Percentiles rank a stretch among this genome's conserved stretches.
phyloP scores from a whole-genome alignment of 2,888 invertebrate genomes.

The Cheilosia pagana region DNA sequence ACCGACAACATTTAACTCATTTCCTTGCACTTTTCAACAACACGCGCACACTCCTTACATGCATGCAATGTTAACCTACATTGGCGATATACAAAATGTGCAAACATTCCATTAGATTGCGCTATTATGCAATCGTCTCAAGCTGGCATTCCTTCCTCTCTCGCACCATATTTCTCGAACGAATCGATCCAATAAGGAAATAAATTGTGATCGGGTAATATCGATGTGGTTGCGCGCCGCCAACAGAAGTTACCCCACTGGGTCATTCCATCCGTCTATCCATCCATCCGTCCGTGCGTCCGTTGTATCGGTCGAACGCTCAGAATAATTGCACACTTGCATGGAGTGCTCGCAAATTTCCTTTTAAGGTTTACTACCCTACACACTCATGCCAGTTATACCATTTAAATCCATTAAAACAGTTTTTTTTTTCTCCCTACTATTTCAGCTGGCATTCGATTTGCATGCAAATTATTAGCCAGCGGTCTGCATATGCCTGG shows the following conservation, averaged over 20 bases:
- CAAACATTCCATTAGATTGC: conserved; percentile 20
- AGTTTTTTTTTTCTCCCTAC: conserved; percentile 32
- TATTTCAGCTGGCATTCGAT: conserved; percentile 52
- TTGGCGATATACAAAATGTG: conserved; percentile 6
- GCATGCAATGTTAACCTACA: conserved; percentile 12
- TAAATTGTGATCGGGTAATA: conserved; percentile 60
- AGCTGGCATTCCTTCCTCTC: conserved; percentile 8
- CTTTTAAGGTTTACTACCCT: conserved; percentile 36
- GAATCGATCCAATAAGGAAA: conserved; percentile 64
- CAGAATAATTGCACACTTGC: conserved; percentile 56
- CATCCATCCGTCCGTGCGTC: conserved; percentile 35
- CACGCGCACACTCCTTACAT: background rate
- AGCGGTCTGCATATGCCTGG: background rate
- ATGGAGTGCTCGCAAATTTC: conserved; percentile 29
- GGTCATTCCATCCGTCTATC: conserved; percentile 12
- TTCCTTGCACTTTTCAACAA: conserved; percentile 8
- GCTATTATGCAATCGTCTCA: conserved; percentile 32
- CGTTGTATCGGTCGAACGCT: conserved; percentile 49
- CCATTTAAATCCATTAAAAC: conserved; percentile 61
- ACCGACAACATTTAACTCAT: background rate
- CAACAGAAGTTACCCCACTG: conserved; percentile 4
- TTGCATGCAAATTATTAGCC: conserved; percentile 64
- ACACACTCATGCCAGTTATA: background rate
- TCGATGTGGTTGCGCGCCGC: conserved; percentile 3
- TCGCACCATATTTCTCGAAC: conserved; percentile 14